These are phyloP conservation scores for Caiman crocodilus DNA, from an alignment of 2,797 vertebrate species.

Conservation along the genomic window DNA sequence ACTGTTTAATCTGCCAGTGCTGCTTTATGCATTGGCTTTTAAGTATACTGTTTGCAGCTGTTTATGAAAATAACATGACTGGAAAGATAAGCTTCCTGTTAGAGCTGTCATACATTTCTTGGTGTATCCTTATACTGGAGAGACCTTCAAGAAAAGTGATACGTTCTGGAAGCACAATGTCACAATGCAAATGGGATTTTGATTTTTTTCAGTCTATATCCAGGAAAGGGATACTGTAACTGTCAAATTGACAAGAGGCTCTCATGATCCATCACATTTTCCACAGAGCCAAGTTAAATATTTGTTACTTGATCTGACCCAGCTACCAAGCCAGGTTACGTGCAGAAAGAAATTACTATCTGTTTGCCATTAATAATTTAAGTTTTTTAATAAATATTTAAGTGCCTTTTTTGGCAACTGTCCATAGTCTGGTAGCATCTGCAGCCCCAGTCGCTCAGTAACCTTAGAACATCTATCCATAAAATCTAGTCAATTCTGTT, in stretches of 20 bases:
- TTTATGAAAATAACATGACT: constrained; percentile 57
- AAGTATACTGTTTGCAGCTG: constrained; percentile 61
- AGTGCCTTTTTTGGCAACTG: constrained; percentile 77
- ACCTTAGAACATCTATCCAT: constrained; percentile 58
- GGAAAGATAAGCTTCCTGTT: constrained; percentile 39
- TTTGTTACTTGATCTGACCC: constrained; percentile 57
- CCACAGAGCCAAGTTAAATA: constrained; percentile 65
- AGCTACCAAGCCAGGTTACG: constrained; percentile 66
- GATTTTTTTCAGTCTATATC: constrained; percentile 25
- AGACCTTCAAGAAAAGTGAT: constrained; percentile 26
- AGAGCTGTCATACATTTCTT: constrained; percentile 59
- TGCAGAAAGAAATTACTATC: constrained; percentile 74
- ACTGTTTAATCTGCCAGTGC: constrained; percentile 58
- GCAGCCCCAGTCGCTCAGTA: constrained; percentile 68
- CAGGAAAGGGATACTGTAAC: constrained; percentile 32
- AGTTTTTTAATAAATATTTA: constrained; percentile 90
- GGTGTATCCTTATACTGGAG: constrained; percentile 51
- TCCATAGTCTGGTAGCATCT: constrained; percentile 61
- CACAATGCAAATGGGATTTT: neutral
- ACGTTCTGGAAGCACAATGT: constrained; percentile 66
- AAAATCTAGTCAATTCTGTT: constrained; percentile 93
- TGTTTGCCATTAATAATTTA: constrained; percentile 86
- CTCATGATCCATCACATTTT: constrained; percentile 33
- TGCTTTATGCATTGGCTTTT: constrained; percentile 71
- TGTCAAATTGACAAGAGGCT: constrained; percentile 45